These are phyloP conservation scores for Megamerina dolium DNA, from an alignment of 2,888 invertebrate species.

Conservation along the genomic window DNA sequence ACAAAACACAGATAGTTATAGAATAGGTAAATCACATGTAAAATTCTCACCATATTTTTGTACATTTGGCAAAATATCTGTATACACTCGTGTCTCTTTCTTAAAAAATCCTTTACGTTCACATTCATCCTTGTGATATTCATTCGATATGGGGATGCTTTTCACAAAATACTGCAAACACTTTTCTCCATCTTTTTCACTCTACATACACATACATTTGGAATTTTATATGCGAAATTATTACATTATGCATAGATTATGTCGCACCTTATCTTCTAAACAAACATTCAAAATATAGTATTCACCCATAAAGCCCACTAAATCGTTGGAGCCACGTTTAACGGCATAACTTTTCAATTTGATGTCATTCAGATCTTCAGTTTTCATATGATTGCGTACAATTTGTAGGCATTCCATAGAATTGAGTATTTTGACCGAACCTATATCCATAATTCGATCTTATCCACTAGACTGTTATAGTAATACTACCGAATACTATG, in stretches of 20 bases:
- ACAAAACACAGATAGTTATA: background rate
- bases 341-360: conserved; percentile 23
- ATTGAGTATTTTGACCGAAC: conserved; percentile 23
- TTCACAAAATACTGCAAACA: conserved; percentile 36
- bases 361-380: conserved; percentile 17
- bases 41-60: conserved; percentile 32
- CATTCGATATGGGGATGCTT: conserved; percentile 34
- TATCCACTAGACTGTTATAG: no score
- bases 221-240: background rate
- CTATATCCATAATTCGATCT: background rate
- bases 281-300: conserved; percentile 34
- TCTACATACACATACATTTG: no score
- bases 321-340: conserved; percentile 25
- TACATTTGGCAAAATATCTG: conserved; percentile 32
- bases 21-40: background rate
- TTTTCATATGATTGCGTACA: conserved; percentile 26
- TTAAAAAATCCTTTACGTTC: conserved; percentile 36
- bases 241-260: background rate
- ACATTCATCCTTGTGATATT: conserved; percentile 30
- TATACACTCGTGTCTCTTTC: conserved; percentile 34
- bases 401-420: conserved; percentile 29
- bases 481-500: no score
- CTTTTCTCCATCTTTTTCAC: background rate
- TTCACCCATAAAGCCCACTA: conserved; percentile 43
- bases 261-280: conserved; percentile 9